Evolutionary conservation across 2,797 vertebrate genomes (phyloP).

Genomic region (Carcharodon carcharias): DNA sequence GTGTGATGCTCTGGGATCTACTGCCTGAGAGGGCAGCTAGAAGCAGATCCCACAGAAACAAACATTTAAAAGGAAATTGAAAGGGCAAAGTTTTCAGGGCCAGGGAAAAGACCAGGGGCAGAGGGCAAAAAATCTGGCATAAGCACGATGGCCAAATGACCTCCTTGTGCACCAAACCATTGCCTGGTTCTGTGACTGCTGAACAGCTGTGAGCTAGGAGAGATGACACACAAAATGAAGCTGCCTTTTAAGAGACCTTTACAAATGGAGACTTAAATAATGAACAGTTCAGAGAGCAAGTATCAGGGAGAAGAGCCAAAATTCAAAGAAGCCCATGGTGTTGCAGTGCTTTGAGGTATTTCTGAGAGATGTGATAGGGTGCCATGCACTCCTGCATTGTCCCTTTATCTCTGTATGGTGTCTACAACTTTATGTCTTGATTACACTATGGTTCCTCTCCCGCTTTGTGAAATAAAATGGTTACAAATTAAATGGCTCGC

Average conservation of each 20-base stretch:
- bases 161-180: not conserved
- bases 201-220: not conserved
- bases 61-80: not conserved
- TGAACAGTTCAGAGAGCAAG: not conserved
- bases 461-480: not conserved
- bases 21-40: no score
- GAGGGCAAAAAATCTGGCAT: not conserved
- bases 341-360: not conserved
- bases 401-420: not conserved
- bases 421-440: not conserved
- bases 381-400: not conserved
- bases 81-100: not conserved
- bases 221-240: not conserved
- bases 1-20: no score
- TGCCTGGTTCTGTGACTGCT: not conserved
- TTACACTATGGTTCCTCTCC: not conserved
- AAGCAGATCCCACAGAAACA: not conserved
- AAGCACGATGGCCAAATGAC: not conserved
- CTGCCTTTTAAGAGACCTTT: not conserved
- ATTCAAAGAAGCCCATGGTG: not conserved
- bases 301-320: not conserved
- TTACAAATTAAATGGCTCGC: not conserved
- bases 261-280: not conserved
- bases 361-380: not conserved
- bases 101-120: not conserved